Base-by-base conservation (phyloP, 2,113 vertebrate genomes). In the Eira barbara region DNA sequence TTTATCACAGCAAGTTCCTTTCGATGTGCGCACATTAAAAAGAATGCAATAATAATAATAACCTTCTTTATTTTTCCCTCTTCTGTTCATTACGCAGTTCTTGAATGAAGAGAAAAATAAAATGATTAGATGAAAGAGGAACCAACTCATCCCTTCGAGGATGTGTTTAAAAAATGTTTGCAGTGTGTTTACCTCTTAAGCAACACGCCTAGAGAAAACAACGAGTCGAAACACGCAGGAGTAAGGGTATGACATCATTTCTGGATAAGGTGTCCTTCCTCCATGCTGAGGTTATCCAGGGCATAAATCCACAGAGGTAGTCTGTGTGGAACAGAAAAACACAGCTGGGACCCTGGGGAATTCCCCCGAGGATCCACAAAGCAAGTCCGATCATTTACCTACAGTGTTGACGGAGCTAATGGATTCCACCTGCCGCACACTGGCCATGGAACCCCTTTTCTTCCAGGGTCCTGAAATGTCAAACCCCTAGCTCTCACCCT, bases 1-100 rank as follows among this genome's bases (percentile, higher is more conserved):
- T 98, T 98, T 97, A 98, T 99, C 98, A 98, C 95, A 90, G 87
- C 80, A 95, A 98, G 95, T 97, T 95, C 69, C 97, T 96, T 96
- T 98, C 63, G 4, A 97, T 84, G 13, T 69, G 85, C 13, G 90
- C 89, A 94, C 91, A 98, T 98, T 97, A 69, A 95, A 96, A 98
- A 96, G 59, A 84, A 7, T n/a, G 85, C 36, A 92, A 74, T 31
- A 36, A 65, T 61, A 27, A 61, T 25, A 61, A 61, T 31, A 78
- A 8, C 27, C 63, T 65, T 63, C 27, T 29, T 29, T 49, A n/a
- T 52, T 94, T 52, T 92, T 36, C 31, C 25, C 93, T 94, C 65
- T 84, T 0, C 20, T 76, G 13, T 55, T 93, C 87, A 63, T 81
- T 97, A 96, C 0, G 5, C 34, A 93, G 36, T 97, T 82, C 71